A percentile compares a stretch with the other conserved stretches of the same genome.
Evolutionary conservation across 1,140 invertebrate species (phyloP).

Genomic region (Drosophila virilis): DNA sequence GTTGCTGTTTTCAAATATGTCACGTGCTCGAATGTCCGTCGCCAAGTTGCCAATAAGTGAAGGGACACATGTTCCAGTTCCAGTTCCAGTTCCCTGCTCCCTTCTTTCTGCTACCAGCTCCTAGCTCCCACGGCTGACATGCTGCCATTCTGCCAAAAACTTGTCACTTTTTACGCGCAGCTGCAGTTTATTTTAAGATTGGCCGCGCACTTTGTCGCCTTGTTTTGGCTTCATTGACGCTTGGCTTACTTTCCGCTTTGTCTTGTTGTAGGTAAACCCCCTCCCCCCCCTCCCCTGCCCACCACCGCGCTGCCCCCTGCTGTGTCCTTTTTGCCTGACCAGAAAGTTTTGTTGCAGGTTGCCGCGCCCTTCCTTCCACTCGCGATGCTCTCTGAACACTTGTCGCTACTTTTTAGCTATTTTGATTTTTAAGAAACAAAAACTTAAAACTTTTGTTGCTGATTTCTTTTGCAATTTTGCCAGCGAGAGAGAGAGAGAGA

Average conservation of each 20-base stretch:
- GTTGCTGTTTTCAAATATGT: slow-evolving; percentile 65
- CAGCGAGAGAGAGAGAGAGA: not conserved
- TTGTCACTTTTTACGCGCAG: slow-evolving; percentile 81
- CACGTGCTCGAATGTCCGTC: slow-evolving; percentile 65
- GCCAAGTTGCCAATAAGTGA: slow-evolving; percentile 66
- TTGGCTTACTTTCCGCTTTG: slow-evolving; percentile 48
- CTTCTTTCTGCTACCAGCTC: not conserved
- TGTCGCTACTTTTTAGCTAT: slow-evolving; percentile 81
- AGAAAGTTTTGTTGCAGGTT: slow-evolving; percentile 66
- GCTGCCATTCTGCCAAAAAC: slow-evolving; percentile 47
- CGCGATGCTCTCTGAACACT: slow-evolving; percentile 58
- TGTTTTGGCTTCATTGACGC: slow-evolving; percentile 39
- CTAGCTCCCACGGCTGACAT: not conserved
- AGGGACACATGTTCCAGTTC: slow-evolving; percentile 73
- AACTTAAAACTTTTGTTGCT: slow-evolving; percentile 78
- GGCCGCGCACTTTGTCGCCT: slow-evolving; percentile 67
- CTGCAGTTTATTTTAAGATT: slow-evolving; percentile 82
- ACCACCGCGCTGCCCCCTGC: slow-evolving; percentile 5
- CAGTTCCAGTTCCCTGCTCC: slow-evolving; percentile 27
- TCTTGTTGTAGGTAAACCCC: not conserved
- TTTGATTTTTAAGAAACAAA: slow-evolving; percentile 81
- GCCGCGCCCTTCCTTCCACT: not conserved
- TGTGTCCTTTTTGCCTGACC: slow-evolving; percentile 53
- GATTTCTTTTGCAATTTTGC: slow-evolving; percentile 80
- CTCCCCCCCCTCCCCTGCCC: not conserved